Conservation (phyloP, 2,113 vertebrate species). For the Merops nubicus region DNA sequence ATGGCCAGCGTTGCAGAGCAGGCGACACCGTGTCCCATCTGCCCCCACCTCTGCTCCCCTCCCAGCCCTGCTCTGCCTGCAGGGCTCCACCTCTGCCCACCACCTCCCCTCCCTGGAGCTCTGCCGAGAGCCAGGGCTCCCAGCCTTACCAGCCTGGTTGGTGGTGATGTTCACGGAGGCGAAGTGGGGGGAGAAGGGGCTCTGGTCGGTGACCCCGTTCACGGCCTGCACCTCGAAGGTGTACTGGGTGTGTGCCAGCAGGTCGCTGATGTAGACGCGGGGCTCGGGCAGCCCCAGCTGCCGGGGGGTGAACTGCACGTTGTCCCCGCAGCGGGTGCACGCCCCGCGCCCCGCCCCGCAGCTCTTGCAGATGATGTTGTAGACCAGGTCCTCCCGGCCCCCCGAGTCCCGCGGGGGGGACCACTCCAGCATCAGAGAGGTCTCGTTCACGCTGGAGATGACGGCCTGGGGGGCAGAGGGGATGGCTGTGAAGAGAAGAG, state of each 20-base stretch:
- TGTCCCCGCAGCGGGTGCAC: conserved; percentile 94
- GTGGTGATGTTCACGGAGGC: conserved; percentile 95
- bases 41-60: not conserved
- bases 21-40: not conserved
- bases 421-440: conserved; percentile 92
- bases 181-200: conserved; percentile 89
- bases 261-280: conserved; percentile 87
- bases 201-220: conserved; percentile 94
- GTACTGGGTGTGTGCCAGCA: conserved; percentile 95
- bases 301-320: conserved; percentile 90
- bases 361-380: conserved; percentile 98
- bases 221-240: conserved; percentile 96
- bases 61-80: not conserved
- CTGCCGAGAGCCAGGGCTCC: rapidly evolving
- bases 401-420: conserved; percentile 82
- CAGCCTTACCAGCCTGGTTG: conserved; percentile 91
- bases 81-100: not conserved
- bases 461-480: conserved; percentile 87
- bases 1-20: rapidly evolving
- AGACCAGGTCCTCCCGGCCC: conserved; percentile 91
- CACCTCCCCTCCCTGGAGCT: not conserved
- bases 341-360: conserved; percentile 84
- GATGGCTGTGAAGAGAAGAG: conserved; percentile 77
- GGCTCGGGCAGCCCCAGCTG: conserved; percentile 90
- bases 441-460: conserved; percentile 96